phyloP scores from a whole-genome alignment of 2,888 invertebrate genomes.

The Eupsilia transversa region DNA sequence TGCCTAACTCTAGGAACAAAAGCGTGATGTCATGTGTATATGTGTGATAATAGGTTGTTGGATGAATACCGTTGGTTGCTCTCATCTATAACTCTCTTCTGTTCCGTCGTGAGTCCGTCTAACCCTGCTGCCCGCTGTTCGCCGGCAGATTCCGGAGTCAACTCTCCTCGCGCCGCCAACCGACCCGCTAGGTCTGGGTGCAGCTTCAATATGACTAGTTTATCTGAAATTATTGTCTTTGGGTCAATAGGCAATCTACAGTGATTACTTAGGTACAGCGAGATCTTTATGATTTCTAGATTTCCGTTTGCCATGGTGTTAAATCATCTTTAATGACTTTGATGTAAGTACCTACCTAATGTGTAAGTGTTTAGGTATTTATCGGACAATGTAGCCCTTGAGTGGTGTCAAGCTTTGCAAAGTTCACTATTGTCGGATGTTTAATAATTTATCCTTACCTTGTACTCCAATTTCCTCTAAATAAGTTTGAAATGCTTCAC shows the following conservation, averaged over 20 bases:
- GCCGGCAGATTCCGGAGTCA: constrained; percentile 90
- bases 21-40: not conserved
- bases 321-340: not conserved
- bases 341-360: not conserved
- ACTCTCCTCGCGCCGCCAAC: constrained; percentile 88
- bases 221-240: constrained; percentile 82
- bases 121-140: constrained; percentile 91
- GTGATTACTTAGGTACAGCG: not conserved
- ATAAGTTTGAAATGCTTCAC: constrained; percentile 88
- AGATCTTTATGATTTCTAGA: not conserved
- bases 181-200: constrained; percentile 93
- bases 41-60: not conserved
- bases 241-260: not conserved
- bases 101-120: constrained; percentile 87
- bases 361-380: not conserved
- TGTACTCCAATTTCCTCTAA: constrained; percentile 87
- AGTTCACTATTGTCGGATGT: not conserved
- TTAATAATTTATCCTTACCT: constrained; percentile 80
- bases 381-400: too few relatives aligned
- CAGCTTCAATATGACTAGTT: constrained; percentile 88
- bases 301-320: not conserved
- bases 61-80: constrained; percentile 78
- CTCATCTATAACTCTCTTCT: constrained; percentile 87
- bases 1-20: not conserved
- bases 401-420: not conserved